Evolutionary conservation across 2,888 invertebrate genomes (phyloP), one percentile per base, ranked within the genome.

Genomic region (Apantesis nais): DNA sequence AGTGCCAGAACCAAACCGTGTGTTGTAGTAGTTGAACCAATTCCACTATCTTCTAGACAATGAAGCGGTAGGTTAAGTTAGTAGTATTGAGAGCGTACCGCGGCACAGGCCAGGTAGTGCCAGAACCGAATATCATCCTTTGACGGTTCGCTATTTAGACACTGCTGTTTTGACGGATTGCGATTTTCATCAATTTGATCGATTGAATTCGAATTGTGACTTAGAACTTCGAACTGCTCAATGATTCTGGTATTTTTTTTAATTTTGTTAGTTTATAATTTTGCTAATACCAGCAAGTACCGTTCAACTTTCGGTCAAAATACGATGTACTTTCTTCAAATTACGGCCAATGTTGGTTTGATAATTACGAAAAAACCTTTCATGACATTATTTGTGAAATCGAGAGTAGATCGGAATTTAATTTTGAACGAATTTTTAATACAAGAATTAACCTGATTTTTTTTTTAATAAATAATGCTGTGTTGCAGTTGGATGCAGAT

Each of bases 211-310:
- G n/a, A n/a, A n/a, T n/a, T n/a, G n/a, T 37, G 70, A 74, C 68
- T 75, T 77, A 63, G 52, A 31, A 62, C 62, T 67, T 69, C 70
- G 58, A 66, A 62, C 62, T 55, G 31, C 34, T 34, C 34, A 2
- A 2, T 2, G 34, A 34, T 34, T 34, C 34, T 34, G 3, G 34
- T 34, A 34, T n/a, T n/a, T n/a, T n/a, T n/a, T n/a, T n/a, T n/a
- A n/a, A n/a, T n/a, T n/a, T n/a, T n/a, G n/a, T n/a, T n/a, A n/a
- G n/a, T n/a, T n/a, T n/a, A n/a, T n/a, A n/a, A n/a, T n/a, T n/a
- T n/a, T n/a, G n/a, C n/a, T n/a, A n/a, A n/a, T n/a, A n/a, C n/a
- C n/a, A n/a, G n/a, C n/a, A n/a, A n/a, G n/a, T n/a, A n/a, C n/a
- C n/a, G n/a, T n/a, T n/a, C n/a, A n/a, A n/a, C n/a, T n/a, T n/a